These are phyloP conservation scores for Lasioglossum leucozonium DNA, from an alignment of 2,888 invertebrate genomes.

Conservation along the genomic window DNA sequence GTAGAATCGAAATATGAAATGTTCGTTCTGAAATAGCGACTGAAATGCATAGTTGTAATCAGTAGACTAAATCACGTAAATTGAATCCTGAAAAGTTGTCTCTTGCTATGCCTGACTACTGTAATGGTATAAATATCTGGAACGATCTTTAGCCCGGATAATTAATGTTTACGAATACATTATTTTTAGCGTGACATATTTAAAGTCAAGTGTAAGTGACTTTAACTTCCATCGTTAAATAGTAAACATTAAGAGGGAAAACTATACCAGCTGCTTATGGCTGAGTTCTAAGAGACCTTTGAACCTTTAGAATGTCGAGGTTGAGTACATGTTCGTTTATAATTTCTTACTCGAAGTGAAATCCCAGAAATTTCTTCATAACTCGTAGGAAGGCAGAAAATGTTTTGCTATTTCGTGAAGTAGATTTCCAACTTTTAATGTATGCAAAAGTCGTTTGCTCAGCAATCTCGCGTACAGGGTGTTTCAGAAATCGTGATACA, in stretches of 20 bases:
- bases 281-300: not conserved
- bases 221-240: not conserved
- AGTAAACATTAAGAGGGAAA: not conserved
- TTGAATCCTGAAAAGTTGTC: not conserved
- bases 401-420: not conserved
- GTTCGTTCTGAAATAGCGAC: not conserved
- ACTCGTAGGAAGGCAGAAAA: not conserved
- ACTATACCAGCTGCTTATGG: not conserved
- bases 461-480: not conserved
- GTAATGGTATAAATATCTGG: not conserved
- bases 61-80: not conserved
- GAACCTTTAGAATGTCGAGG: not conserved
- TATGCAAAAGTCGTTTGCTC: not conserved
- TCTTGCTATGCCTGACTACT: not conserved
- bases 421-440: not conserved
- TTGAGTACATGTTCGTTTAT: not conserved
- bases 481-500: not conserved
- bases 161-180: not conserved
- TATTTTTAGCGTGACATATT: not conserved
- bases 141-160: not conserved
- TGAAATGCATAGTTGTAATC: not conserved
- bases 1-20: not conserved
- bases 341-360: not conserved
- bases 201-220: not conserved
- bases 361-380: slow-evolving; percentile 4